phyloP scores from a whole-genome alignment of 2,113 vertebrate genomes.

The Petaurus breviceps region DNA sequence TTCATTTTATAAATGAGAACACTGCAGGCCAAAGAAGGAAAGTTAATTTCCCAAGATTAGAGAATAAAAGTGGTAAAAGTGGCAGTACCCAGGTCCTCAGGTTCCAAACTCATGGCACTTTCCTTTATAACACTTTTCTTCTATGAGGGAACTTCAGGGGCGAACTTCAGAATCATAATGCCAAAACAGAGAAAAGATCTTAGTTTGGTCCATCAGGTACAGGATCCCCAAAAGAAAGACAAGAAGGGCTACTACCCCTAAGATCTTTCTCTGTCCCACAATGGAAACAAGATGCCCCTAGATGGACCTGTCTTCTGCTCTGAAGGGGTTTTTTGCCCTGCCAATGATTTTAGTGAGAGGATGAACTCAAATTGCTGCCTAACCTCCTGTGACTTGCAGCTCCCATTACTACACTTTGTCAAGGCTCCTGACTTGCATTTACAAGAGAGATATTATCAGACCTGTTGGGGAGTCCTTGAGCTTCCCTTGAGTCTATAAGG shows the following conservation, averaged over 20 bases:
- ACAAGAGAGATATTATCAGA: background rate
- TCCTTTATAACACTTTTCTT: background rate
- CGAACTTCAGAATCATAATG: background rate
- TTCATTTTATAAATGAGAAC: background rate
- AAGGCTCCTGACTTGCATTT: slow-evolving; percentile 8
- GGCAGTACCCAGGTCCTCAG: background rate
- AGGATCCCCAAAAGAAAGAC: slow-evolving; percentile 25
- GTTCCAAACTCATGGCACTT: background rate
- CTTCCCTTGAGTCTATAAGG: slow-evolving; percentile 31
- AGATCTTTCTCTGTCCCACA: background rate
- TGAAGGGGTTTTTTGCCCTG: background rate
- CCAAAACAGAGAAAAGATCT: background rate
- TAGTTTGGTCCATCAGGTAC: background rate
- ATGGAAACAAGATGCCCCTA: background rate
- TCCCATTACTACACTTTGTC: background rate
- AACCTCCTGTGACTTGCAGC: background rate
- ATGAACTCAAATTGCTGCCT: slow-evolving; percentile 6
- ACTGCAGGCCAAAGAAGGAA: slow-evolving; percentile 53
- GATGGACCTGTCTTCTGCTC: background rate
- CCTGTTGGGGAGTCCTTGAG: background rate
- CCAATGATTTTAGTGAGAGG: background rate
- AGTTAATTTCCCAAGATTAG: slow-evolving; percentile 4
- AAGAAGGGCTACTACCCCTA: background rate
- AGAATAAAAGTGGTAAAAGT: slow-evolving; percentile 40
- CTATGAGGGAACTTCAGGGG: background rate